phyloP scores from a whole-genome alignment of 1,140 invertebrate species.

The Brachionus paranguensis region DNA sequence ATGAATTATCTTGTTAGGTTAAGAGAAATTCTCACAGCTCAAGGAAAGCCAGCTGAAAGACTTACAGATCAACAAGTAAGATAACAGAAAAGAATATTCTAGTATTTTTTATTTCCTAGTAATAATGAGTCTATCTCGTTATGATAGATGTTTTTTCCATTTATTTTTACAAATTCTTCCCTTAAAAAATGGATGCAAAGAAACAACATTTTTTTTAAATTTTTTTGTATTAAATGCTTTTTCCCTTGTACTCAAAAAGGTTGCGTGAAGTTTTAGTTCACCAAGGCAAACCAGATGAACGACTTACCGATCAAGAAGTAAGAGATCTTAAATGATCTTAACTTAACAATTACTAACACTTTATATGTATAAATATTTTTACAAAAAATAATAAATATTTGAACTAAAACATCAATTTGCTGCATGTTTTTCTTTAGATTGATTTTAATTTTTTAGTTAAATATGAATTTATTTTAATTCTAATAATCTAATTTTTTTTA shows the following conservation, averaged over 20 bases:
- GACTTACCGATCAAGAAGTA: constrained; percentile 40
- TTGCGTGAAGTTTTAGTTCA: constrained; percentile 37
- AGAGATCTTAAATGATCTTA: background rate
- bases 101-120: background rate
- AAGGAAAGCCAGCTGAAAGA: constrained; percentile 22
- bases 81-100: background rate
- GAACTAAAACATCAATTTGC: background rate
- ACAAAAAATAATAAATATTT: background rate
- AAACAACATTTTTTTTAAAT: background rate
- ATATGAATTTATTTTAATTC: background rate
- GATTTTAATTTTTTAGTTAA: background rate
- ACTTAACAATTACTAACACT: background rate
- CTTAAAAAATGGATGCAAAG: background rate
- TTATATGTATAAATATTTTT: background rate
- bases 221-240: background rate
- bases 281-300: constrained; percentile 35
- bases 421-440: constrained; percentile 18
- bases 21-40: constrained; percentile 30
- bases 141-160: background rate
- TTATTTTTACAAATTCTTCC: background rate
- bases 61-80: constrained; percentile 29
- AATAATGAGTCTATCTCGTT: background rate
- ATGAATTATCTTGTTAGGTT: background rate
- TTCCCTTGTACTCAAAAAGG: background rate
- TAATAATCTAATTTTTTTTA: constrained; percentile 17